Conservation (phyloP, 2,797 vertebrate genomes). For the Aplochiton taeniatus region DNA sequence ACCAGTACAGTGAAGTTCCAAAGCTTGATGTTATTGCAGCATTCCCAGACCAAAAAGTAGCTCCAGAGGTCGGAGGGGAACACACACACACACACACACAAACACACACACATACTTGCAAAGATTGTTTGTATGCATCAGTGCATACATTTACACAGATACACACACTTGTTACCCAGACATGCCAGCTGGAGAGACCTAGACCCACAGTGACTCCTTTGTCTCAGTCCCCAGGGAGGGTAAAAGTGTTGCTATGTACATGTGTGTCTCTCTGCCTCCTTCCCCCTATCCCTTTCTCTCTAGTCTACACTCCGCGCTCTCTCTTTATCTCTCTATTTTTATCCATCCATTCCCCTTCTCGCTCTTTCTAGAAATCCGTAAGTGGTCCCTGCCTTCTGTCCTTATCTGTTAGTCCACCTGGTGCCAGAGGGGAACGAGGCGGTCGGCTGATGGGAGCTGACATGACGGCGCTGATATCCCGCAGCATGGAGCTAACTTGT, state of each 20-base stretch:
- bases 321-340: conserved; percentile 27
- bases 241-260: conserved; percentile 39
- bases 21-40: no score
- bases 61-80: not conserved
- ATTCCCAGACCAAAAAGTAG: not conserved
- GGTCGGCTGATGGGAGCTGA: conserved; percentile 72
- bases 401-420: conserved; percentile 9
- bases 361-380: not conserved
- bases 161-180: conserved; percentile 50
- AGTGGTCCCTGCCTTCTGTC: not conserved
- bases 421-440: conserved; percentile 1
- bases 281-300: conserved; percentile 35
- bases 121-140: not conserved
- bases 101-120: conserved; percentile 22
- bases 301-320: conserved; percentile 46
- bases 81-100: conserved; percentile 23
- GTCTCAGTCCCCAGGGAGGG: conserved; percentile 39
- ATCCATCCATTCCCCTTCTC: not conserved
- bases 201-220: conserved; percentile 60
- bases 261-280: conserved; percentile 50
- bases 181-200: conserved; percentile 45
- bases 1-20: no score
- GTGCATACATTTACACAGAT: conserved; percentile 5
- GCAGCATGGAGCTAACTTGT: conserved; percentile 62
- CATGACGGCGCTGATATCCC: conserved; percentile 70